Base-by-base conservation (phyloP, 2,113 vertebrate genomes). In the human (Homo sapiens) region DNA sequence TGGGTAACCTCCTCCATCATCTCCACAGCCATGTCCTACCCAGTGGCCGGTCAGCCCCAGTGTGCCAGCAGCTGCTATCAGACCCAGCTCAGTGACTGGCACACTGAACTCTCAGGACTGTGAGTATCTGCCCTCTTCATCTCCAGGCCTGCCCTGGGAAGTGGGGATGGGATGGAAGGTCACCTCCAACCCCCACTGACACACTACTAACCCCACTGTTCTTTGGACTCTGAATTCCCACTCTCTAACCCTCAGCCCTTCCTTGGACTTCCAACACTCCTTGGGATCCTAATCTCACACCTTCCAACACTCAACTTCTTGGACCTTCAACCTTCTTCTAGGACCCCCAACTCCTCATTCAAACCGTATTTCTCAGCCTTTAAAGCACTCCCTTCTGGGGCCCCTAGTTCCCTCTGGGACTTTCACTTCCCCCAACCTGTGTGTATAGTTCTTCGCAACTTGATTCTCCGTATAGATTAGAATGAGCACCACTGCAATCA, bases 11-110 rank as follows among this genome's bases (percentile, higher is more conserved):
- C 52, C 52, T 55, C 52, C 6, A 1, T 43, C 22, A 11, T 43
- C 76, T 87, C 90, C 92, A 7, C 92, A 97, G 97, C 97, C 75
- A 98, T 97, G 96, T 97, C 98, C 55, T 98, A 98, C 59, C 98
- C 98, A 10, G 97, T 98, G 96, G 98, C 94, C 93, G 96, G 80
- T 6, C 98, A 98, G 96, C 98, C 98, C 17, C 93, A 96, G 70
- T 96, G 96, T 1, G 38, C 93, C 85, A 97, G 75, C 83, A 90
- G 48, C 61, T 97, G 96, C 85, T 91, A 91, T 79, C 96, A 93
- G 66, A 91, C 95, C 8, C 97, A 98, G 81, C 94, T 78, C 93
- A 97, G 98, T 35, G 98, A 98, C 70, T 98, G 98, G 98, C 98
- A 98, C 95, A 97, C 97, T 0, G 97, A 88, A 0, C 95, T 98